Evolutionary conservation across 2,888 invertebrate genomes (phyloP).

Genomic region (Xanthorhoe spadicearia): DNA sequence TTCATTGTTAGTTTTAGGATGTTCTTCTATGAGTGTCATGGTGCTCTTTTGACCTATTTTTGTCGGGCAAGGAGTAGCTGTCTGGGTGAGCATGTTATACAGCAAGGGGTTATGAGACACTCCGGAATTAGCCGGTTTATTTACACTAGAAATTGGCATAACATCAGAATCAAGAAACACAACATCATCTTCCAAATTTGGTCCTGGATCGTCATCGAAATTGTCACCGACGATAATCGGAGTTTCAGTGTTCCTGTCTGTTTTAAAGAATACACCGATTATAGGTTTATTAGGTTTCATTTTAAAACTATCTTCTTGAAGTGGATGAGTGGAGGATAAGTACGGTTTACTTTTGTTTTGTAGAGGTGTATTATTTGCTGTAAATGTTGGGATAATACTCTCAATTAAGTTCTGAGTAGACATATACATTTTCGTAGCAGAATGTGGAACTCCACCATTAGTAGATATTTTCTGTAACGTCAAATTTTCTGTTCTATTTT

Average conservation of each 20-base stretch:
- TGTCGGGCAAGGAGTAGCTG: neutral
- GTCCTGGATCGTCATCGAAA: neutral
- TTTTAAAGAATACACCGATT: neutral
- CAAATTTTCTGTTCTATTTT: too few species aligned
- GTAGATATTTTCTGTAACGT: neutral
- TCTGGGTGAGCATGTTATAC: constrained; percentile 3
- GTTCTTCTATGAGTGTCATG: neutral
- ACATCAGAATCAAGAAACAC: neutral
- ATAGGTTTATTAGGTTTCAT: neutral
- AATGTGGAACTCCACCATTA: neutral
- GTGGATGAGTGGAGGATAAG: neutral
- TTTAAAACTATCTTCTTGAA: neutral
- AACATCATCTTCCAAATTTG: neutral
- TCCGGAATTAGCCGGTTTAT: neutral
- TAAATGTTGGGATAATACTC: neutral
- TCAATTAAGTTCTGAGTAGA: neutral
- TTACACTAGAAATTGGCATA: neutral
- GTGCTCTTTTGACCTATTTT: neutral
- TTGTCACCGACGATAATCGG: too few species aligned
- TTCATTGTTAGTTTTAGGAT: neutral
- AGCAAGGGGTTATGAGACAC: constrained; percentile 7
- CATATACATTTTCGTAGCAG: neutral
- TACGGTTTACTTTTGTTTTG: neutral
- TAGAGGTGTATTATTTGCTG: neutral
- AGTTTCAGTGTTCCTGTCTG: neutral